Conservation (phyloP, 2,797 vertebrate species). For the Ficedula albicollis region DNA sequence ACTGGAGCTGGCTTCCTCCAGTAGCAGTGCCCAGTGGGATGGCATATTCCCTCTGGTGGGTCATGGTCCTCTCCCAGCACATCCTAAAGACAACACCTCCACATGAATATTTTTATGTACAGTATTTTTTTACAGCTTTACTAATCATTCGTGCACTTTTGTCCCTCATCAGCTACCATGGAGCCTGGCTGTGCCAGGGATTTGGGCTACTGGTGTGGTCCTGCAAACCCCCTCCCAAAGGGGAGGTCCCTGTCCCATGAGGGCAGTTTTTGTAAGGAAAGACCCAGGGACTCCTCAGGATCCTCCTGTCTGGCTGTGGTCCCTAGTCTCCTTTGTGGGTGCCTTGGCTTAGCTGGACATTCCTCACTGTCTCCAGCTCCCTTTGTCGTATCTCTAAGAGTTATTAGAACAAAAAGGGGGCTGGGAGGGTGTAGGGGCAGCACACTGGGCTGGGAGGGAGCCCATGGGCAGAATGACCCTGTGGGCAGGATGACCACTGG, state of each 20-base stretch:
- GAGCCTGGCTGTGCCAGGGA: background rate
- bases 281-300: background rate
- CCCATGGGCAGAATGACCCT: background rate
- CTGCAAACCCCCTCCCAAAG: background rate
- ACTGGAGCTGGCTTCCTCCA: background rate
- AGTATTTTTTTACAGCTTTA: background rate
- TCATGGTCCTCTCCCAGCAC: background rate
- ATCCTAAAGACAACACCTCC: background rate
- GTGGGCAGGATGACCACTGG: background rate
- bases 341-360: background rate
- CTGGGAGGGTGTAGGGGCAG: background rate
- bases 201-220: background rate
- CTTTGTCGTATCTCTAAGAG: background rate
- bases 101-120: background rate
- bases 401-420: background rate
- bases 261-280: background rate
- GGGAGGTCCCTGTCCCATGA: background rate
- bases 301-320: background rate
- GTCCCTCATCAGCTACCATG: background rate
- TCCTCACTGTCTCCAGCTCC: background rate
- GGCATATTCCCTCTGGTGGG: background rate
- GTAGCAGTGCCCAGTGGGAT: fast-evolving
- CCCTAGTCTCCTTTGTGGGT: fast-evolving
- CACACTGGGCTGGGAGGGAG: background rate
- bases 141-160: background rate